These are phyloP conservation scores for Euglossa dilemma DNA, from an alignment of 1,140 invertebrate genomes.

Conservation along the genomic window DNA sequence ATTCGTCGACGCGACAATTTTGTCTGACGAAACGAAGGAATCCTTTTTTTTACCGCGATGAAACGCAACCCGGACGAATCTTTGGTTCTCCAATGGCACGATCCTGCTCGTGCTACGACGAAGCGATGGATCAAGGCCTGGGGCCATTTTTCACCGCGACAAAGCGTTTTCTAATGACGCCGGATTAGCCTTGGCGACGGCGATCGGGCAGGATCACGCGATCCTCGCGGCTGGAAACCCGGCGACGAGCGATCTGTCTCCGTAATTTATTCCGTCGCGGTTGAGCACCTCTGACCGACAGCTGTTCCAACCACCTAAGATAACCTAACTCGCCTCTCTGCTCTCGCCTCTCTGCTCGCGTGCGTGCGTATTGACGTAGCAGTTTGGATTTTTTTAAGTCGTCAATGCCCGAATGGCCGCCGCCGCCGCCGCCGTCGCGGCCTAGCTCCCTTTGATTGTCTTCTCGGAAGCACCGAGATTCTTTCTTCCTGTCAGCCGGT, in stretches of 20 bases:
- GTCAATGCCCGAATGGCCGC: slow-evolving; percentile 34
- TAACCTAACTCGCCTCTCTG: slow-evolving; percentile 67
- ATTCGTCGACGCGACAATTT: neutral
- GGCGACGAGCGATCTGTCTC: slow-evolving; percentile 30
- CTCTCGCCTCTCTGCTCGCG: slow-evolving; percentile 62
- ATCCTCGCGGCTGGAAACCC: slow-evolving; percentile 37
- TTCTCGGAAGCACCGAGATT: slow-evolving; percentile 75
- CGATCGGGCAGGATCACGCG: slow-evolving; percentile 46
- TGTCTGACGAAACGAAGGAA: neutral
- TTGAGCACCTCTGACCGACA: slow-evolving; percentile 78
- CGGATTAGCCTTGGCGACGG: slow-evolving; percentile 38
- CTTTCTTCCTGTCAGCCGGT: slow-evolving; percentile 69
- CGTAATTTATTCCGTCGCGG: slow-evolving; percentile 45
- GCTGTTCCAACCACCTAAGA: slow-evolving; percentile 75
- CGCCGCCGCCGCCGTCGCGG: slow-evolving; percentile 40
- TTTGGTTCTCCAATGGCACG: neutral
- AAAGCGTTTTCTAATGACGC: slow-evolving; percentile 49
- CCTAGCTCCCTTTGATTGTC: slow-evolving; percentile 75
- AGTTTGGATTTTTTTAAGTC: slow-evolving; percentile 65
- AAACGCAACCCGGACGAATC: neutral
- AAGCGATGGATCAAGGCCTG: slow-evolving; percentile 31
- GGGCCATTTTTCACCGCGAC: slow-evolving; percentile 39
- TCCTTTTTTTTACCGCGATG: neutral
- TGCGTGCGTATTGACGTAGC: slow-evolving; percentile 69
- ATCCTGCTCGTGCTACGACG: neutral